Evolutionary conservation across 2,113 vertebrate species (phyloP), one percentile per base, ranked within the genome.

Genomic region (Cavia aperea): DNA sequence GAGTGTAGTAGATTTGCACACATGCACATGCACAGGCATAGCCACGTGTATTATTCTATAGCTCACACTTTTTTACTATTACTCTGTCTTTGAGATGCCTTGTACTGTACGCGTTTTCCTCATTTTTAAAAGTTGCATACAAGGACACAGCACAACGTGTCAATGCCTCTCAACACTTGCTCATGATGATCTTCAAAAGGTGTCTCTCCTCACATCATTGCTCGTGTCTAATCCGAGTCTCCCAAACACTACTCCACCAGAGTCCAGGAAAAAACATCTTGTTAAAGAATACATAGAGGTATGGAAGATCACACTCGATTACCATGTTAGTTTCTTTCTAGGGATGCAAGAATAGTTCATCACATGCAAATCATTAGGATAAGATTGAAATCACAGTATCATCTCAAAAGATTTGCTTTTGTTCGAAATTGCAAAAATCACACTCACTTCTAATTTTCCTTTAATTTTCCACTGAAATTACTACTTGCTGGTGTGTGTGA

Each of bases 21-120:
- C n/a, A 49, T 18, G 9, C 4, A 10, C 43, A 24, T 18, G 9
- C 4, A 10, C 43, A 24, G 0, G 1, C 36, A 54, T 5, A 4
- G n/a, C 19, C 43, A 31, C 65, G 39, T 26, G 5, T 51, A 6
- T 81, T 66, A 33, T 78, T 91, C 62, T 24, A 4, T n/a, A 29
- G 92, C 49, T 49, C 43, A 31, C 24, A 6, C 10, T 43, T 43
- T 68, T 72, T 39, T 14, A 26, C 54, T 86, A 46, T 73, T n/a
- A 39, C 5, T 65, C 36, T 91, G 11, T 51, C 56, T 77, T 63
- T 63, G 56, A 68, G 36, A n/a, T 46, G 33, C 56, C 72, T 79
- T 89, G 14, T 21, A 29, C 29, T 58, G 15, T 51, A 88, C 5
- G 2, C 21, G 49, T 46, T 63, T 15, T 8, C 56, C 56, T 86